These are phyloP conservation scores for Cremastobaeus sp. DNA, from an alignment of 2,888 invertebrate genomes.

Conservation along the genomic window DNA sequence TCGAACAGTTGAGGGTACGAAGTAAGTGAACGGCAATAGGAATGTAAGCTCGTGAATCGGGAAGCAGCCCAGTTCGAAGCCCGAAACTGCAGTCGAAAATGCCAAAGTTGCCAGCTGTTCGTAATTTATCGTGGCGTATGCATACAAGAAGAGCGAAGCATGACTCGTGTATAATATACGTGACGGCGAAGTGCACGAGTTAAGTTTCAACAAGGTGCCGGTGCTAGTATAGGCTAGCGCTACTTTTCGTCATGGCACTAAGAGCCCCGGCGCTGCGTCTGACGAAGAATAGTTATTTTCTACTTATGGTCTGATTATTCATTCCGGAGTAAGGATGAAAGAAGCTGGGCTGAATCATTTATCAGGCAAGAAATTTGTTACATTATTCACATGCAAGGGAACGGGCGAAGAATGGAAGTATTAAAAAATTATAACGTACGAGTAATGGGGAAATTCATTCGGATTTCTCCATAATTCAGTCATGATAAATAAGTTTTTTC, in stretches of 20 bases:
- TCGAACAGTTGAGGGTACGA: too few relatives aligned
- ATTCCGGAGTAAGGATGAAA: slow-evolving; percentile 38
- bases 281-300: slow-evolving; percentile 52
- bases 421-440: slow-evolving; percentile 37
- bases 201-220: slow-evolving; percentile 55
- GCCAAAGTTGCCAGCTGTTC: slow-evolving; percentile 69
- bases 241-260: slow-evolving; percentile 42
- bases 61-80: slow-evolving; percentile 38
- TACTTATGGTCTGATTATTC: slow-evolving; percentile 51
- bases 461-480: slow-evolving; percentile 41
- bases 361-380: slow-evolving; percentile 40
- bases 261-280: slow-evolving; percentile 20
- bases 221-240: slow-evolving; percentile 32
- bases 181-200: slow-evolving; percentile 46
- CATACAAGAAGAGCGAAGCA: slow-evolving; percentile 42
- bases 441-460: slow-evolving; percentile 33
- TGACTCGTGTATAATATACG: slow-evolving; percentile 52
- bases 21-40: slow-evolving; percentile 22
- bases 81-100: slow-evolving; percentile 72
- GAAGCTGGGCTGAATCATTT: slow-evolving; percentile 37
- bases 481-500: slow-evolving; percentile 39
- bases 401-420: slow-evolving; percentile 27
- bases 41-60: slow-evolving; percentile 23
- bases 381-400: slow-evolving; percentile 32
- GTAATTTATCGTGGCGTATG: slow-evolving; percentile 43